A percentile compares a stretch with the other conserved stretches of the same genome.
These are phyloP conservation scores for Teleogryllus oceanicus DNA, from an alignment of 2,888 invertebrate species.

Conservation along the genomic window DNA sequence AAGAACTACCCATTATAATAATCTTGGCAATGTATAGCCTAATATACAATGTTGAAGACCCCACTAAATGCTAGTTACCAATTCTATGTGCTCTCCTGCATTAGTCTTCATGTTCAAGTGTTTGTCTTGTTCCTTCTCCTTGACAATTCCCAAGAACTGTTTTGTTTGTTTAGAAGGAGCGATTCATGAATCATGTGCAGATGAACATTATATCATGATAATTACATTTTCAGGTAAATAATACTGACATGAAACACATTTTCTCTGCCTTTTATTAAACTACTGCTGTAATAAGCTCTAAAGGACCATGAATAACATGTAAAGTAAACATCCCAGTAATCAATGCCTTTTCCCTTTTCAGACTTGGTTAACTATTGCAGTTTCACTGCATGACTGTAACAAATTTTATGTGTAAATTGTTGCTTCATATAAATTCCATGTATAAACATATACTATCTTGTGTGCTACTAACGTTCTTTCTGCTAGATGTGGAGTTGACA, in stretches of 20 bases:
- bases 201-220: constrained; percentile 2
- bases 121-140: constrained; percentile 1
- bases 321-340: constrained; percentile 18
- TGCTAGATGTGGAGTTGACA: not conserved
- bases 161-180: constrained; percentile 18
- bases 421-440: not conserved
- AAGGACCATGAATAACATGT: constrained; percentile 9
- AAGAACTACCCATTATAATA: no score
- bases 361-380: not conserved
- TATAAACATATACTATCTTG: not conserved
- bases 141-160: not conserved
- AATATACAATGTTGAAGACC: no score
- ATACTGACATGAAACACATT: not conserved
- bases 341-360: constrained; percentile 8
- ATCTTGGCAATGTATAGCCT: no score
- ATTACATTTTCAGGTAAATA: constrained; percentile 18
- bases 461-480: not conserved
- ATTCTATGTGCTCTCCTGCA: no score
- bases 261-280: not conserved
- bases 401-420: not conserved
- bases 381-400: not conserved
- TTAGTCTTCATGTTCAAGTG: not conserved
- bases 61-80: no score
- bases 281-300: constrained; percentile 6
- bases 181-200: constrained; percentile 4